Percentiles rank a stretch among this genome's conserved stretches.
Conservation (phyloP, 2,797 vertebrate species). For the Sebastes nivosus region DNA sequence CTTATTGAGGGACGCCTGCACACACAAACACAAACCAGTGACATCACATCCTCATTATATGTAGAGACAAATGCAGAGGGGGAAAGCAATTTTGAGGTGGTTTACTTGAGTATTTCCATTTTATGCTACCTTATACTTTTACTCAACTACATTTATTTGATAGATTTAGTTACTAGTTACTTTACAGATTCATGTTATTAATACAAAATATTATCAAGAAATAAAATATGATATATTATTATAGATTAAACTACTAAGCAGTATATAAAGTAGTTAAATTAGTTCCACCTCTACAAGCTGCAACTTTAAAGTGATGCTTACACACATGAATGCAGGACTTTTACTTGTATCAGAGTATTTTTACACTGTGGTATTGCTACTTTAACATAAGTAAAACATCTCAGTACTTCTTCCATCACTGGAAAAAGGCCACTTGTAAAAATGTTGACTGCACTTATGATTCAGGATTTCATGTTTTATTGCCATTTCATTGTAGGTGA, state of each 20-base stretch:
- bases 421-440: not conserved
- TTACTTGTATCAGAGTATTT: too few relatives aligned
- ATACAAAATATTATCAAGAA: not conserved
- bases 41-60: not conserved
- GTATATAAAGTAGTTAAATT: not conserved
- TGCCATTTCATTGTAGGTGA: not conserved
- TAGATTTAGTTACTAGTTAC: not conserved
- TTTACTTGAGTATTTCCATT: not conserved
- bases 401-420: not conserved
- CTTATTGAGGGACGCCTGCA: conserved; percentile 93
- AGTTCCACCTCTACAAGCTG: not conserved
- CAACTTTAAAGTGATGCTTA: not conserved
- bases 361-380: too few relatives aligned
- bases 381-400: too few relatives aligned
- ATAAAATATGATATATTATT: not conserved
- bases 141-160: not conserved
- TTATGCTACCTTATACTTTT: not conserved
- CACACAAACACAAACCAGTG: conserved; percentile 12
- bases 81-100: not conserved
- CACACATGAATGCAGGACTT: too few relatives aligned
- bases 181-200: not conserved
- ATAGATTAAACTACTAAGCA: not conserved
- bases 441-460: not conserved
- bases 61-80: not conserved
- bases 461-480: not conserved